A percentile compares a stretch with the other conserved stretches of the same genome.
Conservation (phyloP, 2,888 invertebrate genomes). For the Scaptomyza caliginosa region DNA sequence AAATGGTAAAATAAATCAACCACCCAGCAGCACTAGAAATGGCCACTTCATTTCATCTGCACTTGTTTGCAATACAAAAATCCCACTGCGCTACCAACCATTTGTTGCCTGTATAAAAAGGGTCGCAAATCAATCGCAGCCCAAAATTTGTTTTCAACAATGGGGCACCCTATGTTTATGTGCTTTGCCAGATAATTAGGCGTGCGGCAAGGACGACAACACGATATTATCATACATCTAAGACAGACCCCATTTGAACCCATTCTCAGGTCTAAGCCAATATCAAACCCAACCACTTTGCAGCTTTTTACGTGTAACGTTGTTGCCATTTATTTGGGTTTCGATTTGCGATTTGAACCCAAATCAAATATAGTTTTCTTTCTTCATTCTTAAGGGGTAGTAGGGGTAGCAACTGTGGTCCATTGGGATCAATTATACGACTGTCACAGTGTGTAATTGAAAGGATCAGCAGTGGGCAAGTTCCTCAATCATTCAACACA, state of each 20-base stretch:
- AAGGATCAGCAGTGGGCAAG: conserved; percentile 66
- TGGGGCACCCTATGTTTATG: conserved; percentile 40
- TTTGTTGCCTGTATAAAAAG: conserved; percentile 36
- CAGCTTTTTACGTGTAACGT: conserved; percentile 62
- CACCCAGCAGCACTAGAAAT: conserved; percentile 28
- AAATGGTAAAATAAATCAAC: conserved; percentile 59
- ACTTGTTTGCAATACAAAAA: conserved; percentile 43
- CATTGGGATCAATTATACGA: conserved; percentile 78
- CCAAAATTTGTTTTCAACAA: conserved; percentile 14
- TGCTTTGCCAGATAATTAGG: conserved; percentile 78
- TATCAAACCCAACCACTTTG: conserved; percentile 30
- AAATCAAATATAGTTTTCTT: conserved; percentile 67
- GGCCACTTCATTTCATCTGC: conserved; percentile 36
- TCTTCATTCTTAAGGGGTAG: conserved; percentile 1
- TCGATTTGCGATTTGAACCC: conserved; percentile 62
- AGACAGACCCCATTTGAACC: not conserved
- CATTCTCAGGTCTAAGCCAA: not conserved
- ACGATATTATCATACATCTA: conserved; percentile 28
- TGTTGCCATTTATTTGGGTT: conserved; percentile 61
- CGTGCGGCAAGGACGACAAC: conserved; percentile 59
- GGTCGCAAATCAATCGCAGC: conserved; percentile 74
- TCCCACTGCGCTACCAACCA: conserved; percentile 20
- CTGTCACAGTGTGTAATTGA: conserved; percentile 80
- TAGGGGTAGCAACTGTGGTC: conserved; percentile 46
- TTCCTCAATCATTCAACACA: conserved; percentile 35